Conservation (phyloP, 2,797 vertebrate genomes). For the Karalla daura region DNA sequence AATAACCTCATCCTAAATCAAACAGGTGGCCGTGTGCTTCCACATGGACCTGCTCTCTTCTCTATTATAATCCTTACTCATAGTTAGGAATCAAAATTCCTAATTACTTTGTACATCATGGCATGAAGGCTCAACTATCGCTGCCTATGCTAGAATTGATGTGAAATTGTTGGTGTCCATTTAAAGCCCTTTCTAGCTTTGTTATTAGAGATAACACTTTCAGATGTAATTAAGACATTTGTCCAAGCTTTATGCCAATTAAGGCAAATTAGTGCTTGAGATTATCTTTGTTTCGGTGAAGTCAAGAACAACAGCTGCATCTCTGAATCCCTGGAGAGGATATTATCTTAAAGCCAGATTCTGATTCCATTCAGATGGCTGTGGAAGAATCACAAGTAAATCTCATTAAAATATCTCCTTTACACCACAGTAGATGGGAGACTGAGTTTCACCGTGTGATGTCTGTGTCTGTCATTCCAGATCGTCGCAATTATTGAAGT, state of each 20-base stretch:
- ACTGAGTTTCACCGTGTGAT: constrained; percentile 16
- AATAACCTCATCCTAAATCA: too few relatives aligned
- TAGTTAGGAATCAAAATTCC: too few relatives aligned
- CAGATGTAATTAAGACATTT: neutral
- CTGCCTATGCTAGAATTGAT: too few relatives aligned
- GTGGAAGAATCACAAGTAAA: neutral
- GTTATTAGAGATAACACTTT: neutral
- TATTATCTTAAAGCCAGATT: neutral
- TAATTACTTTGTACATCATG: too few relatives aligned
- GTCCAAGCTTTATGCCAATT: neutral
- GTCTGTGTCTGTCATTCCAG: constrained; percentile 21
- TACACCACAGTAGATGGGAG: constrained; percentile 2
- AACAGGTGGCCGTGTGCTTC: too few relatives aligned
- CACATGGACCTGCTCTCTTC: too few relatives aligned
- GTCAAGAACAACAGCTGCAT: neutral
- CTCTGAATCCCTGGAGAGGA: neutral
- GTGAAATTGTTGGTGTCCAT: too few relatives aligned
- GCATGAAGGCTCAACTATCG: too few relatives aligned
- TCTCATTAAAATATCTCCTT: constrained; percentile 24
- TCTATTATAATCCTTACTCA: too few relatives aligned
- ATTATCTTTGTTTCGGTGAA: neutral
- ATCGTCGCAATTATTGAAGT: constrained; percentile 26
- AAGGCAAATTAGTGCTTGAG: neutral
- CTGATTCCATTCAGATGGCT: neutral
- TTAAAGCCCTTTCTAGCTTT: too few relatives aligned